phyloP scores from a whole-genome alignment of 1,140 invertebrate genomes.

The Batillaria attramentaria region DNA sequence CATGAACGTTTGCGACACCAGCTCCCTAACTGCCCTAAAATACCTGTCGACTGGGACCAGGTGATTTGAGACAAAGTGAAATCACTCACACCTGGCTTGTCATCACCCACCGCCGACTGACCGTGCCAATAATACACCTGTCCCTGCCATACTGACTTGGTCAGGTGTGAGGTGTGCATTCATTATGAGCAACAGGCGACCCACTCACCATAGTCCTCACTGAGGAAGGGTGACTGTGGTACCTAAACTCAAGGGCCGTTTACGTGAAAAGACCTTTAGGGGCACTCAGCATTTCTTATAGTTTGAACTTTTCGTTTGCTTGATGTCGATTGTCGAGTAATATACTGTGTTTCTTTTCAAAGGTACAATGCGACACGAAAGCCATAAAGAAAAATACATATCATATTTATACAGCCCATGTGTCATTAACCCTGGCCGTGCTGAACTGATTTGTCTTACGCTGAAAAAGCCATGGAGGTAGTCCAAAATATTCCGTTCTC shows the following conservation, averaged over 20 bases:
- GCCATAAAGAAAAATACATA: conserved; percentile 35
- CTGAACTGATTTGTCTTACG: neutral
- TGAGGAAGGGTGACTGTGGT: no score
- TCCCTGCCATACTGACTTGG: no score
- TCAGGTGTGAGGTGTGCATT: no score
- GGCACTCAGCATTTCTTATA: conserved; percentile 63
- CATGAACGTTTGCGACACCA: neutral
- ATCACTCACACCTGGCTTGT: neutral
- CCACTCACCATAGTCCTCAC: no score
- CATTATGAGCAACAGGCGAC: no score
- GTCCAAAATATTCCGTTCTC: no score
- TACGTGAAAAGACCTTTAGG: neutral
- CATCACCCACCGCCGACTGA: neutral
- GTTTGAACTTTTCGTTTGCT: conserved; percentile 58
- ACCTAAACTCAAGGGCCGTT: no score
- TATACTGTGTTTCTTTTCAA: conserved; percentile 50
- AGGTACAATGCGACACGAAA: conserved; percentile 34
- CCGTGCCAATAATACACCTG: neutral
- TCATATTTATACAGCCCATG: neutral
- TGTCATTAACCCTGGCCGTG: no score
- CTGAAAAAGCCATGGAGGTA: no score
- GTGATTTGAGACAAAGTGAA: no score
- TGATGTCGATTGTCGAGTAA: conserved; percentile 64
- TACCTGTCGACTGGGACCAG: no score
- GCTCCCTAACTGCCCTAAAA: neutral